A percentile compares a stretch with the other conserved stretches of the same genome.
Conservation (phyloP, 2,888 invertebrate genomes). For the Andrena dorsata region DNA sequence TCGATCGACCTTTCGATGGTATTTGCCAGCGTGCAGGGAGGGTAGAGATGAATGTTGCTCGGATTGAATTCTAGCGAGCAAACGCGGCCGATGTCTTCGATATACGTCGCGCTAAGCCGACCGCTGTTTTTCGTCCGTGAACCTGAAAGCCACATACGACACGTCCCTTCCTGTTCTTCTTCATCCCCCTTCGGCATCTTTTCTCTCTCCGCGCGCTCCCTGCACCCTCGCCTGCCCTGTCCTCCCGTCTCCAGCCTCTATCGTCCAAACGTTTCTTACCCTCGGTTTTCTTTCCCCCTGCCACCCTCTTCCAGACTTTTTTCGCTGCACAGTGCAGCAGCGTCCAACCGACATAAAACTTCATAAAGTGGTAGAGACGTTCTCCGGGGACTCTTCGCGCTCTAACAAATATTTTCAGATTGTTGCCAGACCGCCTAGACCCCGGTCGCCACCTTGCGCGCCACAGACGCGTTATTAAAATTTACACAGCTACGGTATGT, state of each 20-base stretch:
- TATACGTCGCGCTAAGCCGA: slow-evolving; percentile 32
- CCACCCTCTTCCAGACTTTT: slow-evolving; percentile 3
- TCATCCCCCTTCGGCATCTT: slow-evolving; percentile 15
- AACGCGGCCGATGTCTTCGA: slow-evolving; percentile 41
- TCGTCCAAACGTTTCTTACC: slow-evolving; percentile 60
- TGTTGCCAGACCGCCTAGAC: slow-evolving; percentile 43
- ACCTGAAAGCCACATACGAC: slow-evolving; percentile 52
- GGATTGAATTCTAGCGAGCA: slow-evolving; percentile 60
- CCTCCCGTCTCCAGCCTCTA: slow-evolving; percentile 26
- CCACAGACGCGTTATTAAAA: slow-evolving; percentile 69
- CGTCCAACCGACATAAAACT: slow-evolving; percentile 72
- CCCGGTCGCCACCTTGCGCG: slow-evolving; percentile 34
- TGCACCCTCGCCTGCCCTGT: slow-evolving; percentile 1
- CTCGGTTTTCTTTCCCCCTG: slow-evolving; percentile 22
- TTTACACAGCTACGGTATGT: slow-evolving; percentile 62
- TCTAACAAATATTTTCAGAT: slow-evolving; percentile 73
- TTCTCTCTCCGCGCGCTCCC: slow-evolving; percentile 2
- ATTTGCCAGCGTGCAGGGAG: background rate
- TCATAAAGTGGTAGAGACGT: slow-evolving; percentile 69
- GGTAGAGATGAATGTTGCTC: slow-evolving; percentile 20
- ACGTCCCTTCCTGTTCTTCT: slow-evolving; percentile 38
- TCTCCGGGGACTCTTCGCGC: slow-evolving; percentile 64
- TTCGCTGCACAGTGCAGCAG: slow-evolving; percentile 33
- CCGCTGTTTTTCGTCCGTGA: slow-evolving; percentile 47
- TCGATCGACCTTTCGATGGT: background rate